Base-by-base conservation (phyloP, 2,797 vertebrate species). In the Furcifer pardalis region DNA sequence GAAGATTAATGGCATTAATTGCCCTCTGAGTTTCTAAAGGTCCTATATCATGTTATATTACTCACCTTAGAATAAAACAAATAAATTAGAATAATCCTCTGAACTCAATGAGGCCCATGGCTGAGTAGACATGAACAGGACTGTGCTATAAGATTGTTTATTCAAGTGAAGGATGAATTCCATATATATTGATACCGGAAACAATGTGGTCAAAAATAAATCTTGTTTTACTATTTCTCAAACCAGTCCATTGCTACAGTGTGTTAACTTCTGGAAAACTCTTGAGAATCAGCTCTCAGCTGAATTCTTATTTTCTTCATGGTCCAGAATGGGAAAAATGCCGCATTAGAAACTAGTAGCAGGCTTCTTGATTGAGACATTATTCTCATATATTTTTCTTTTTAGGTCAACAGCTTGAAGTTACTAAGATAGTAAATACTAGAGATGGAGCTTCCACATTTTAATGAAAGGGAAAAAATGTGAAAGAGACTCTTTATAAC, bases 391-490 rank as follows among this genome's bases (percentile, higher is more conserved):
- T 66, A 42, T 79, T 79, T 79, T 32, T 12, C 27, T 13, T 71
- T 10, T 71, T 27, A 71, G n/a, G 35, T 79, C 46, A 79, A 79
- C 65, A 30, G 62, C 40, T 65, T 78, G 59, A 79, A 79, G 63
- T 46, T 23, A 25, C 44, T 66, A 65, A n/a, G 9, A 56, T 56
- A 56, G 52, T 15, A 56, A 56, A 56, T 56, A 56, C 52, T 56
- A 56, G 52, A 4, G 9, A 56, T 56, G 12, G 52, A 56, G 19
- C 12, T 56, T 7, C 4, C 52, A 56, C 19, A 17, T 56, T 56
- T 56, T 56, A 56, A 56, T 56, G 12, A 56, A 56, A 56, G 19
- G 52, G 52, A 17, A 12, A 56, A 19, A 56, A 56, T 12, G 19
- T 56, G 52, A 56, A 56, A 56, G 52, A 56, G 12, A 12, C 52